Conservation (phyloP, 2,888 invertebrate species). For the Hedychridium roseum region DNA sequence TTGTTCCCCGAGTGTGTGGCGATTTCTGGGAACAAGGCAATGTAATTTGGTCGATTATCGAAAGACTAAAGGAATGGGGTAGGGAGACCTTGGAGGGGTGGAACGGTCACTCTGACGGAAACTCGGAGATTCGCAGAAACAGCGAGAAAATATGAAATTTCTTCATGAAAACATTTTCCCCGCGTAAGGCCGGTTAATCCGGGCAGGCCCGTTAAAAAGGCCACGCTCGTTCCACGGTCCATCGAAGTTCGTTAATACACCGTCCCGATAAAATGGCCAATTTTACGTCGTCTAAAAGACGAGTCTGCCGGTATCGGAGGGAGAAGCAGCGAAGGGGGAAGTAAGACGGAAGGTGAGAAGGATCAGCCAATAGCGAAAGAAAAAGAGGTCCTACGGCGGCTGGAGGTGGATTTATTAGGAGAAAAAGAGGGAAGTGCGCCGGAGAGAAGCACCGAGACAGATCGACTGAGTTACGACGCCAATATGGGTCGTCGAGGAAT, state of each 20-base stretch:
- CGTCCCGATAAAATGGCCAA: constrained; percentile 44
- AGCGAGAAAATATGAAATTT: constrained; percentile 44
- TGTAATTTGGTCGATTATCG: no score
- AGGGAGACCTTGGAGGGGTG: no score
- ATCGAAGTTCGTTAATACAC: constrained; percentile 41
- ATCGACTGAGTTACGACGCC: constrained; percentile 36
- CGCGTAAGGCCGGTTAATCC: constrained; percentile 32
- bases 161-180: no score
- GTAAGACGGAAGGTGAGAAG: constrained; percentile 10
- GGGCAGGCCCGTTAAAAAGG: constrained; percentile 35
- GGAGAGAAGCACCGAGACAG: constrained; percentile 9
- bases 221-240: constrained; percentile 33
- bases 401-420: constrained; percentile 12
- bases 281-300: constrained; percentile 28
- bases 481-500: constrained; percentile 21
- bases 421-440: constrained; percentile 1
- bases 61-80: no score
- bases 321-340: constrained; percentile 7
- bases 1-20: no score
- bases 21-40: no score
- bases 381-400: constrained; percentile 19
- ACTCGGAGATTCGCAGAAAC: no score
- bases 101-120: no score
- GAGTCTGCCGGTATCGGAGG: constrained; percentile 18
- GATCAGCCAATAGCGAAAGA: no score